Evolutionary conservation across 2,888 invertebrate species (phyloP), one percentile per base, ranked within the genome.

Genomic region (Cataglyphis altisquamis): DNA sequence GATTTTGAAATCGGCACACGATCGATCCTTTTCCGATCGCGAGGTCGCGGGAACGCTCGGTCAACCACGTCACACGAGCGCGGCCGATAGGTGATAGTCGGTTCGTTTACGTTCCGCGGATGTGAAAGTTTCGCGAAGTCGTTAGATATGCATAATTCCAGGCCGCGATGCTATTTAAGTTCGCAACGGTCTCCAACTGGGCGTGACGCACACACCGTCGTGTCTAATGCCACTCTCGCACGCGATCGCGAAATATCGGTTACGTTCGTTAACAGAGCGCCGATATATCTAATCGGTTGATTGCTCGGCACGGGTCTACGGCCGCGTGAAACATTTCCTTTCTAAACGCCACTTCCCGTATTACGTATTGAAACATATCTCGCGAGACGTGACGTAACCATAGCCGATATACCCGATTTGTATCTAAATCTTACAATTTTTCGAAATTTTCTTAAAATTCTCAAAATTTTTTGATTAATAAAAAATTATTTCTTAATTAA

Each of bases 121-220:
- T 89, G 92, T 90, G 93, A 92, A 92, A 93, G 92, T 91, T 91
- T 87, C 87, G 83, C 85, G 77, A 67, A 85, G 88, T 85, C 84
- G 85, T 89, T 90, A 85, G 90, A 90, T 88, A 90, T 90, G 90
- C 91, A 92, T 91, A 91, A 91, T 90, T 90, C 86, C 86, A 84
- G 86, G 55, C 78, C 83, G 78, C 83, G 78, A 83, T 82, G 85
- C 84, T 85, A 84, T 90, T 86, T 87, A 84, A 88, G 86, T 80
- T 80, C 36, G 85, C 84, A 82, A 80, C 82, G 48, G 63, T 82
- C 60, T 84, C 84, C 83, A 85, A 62, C 84, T 87, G 85, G 87
- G 88, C 89, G 88, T 89, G 88, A 88, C 89, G 74, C 77, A 75
- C 77, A 75, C 63, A 55, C 45, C 75, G 64, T 62, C 63, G 52